These are phyloP conservation scores for Pavo muticus DNA, from an alignment of 2,113 vertebrate species.

Conservation along the genomic window DNA sequence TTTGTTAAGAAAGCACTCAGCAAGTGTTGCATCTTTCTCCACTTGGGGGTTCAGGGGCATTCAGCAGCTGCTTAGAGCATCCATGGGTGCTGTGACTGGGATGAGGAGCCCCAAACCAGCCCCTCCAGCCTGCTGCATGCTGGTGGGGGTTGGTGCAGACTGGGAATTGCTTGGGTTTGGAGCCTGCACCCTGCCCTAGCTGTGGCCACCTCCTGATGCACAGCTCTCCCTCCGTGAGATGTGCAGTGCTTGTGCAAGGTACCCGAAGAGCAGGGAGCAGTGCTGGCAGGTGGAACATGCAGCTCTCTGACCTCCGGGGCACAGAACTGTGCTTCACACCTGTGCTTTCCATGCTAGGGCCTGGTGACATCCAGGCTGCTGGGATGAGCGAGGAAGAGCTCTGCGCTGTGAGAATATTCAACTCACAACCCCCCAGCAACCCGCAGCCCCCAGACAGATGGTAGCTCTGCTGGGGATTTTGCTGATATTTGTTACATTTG, in stretches of 20 bases:
- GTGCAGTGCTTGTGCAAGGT: neutral
- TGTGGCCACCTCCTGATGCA: neutral
- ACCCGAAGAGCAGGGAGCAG: neutral
- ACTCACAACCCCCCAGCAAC: neutral
- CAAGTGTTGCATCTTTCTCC: fast-evolving
- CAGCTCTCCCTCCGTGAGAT: neutral
- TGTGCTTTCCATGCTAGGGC: neutral
- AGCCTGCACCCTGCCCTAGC: neutral
- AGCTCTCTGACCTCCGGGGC: neutral
- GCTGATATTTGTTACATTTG: slow-evolving; percentile 24
- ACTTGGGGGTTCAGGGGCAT: neutral
- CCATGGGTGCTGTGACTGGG: neutral
- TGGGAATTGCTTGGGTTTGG: neutral
- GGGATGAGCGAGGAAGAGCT: fast-evolving
- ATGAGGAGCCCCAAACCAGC: neutral
- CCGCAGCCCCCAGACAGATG: slow-evolving; percentile 46
- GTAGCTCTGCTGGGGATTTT: slow-evolving; percentile 45
- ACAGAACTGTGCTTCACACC: neutral
- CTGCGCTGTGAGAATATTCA: neutral
- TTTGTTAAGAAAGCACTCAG: neutral
- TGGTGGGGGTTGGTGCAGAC: neutral
- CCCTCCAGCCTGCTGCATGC: neutral
- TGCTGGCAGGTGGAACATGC: neutral
- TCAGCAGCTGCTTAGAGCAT: neutral
- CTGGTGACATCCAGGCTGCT: fast-evolving